A percentile compares a stretch with the other conserved stretches of the same genome.
These are phyloP conservation scores for Montifringilla adamsi DNA, from an alignment of 2,113 vertebrate species.

Conservation along the genomic window DNA sequence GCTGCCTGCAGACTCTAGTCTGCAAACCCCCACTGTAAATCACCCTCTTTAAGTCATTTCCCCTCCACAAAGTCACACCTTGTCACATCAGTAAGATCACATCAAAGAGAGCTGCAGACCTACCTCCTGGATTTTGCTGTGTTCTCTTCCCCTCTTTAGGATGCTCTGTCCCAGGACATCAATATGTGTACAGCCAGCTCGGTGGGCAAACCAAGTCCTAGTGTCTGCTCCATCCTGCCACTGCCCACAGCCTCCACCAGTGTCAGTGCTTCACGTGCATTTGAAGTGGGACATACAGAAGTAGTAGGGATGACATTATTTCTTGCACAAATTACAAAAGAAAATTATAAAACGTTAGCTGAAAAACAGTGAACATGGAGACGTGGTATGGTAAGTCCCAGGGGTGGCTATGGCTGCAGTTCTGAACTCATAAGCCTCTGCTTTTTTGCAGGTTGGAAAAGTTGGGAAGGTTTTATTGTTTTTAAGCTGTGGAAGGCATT, in stretches of 20 bases:
- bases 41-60: not conserved
- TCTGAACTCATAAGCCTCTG: not conserved
- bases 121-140: not conserved
- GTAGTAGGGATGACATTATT: not conserved
- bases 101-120: not conserved
- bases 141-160: not conserved
- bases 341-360: not conserved
- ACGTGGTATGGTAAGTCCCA: not conserved
- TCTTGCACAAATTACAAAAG: not conserved
- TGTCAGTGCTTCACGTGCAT: not conserved
- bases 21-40: not conserved
- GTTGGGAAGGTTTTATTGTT: not conserved
- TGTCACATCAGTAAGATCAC: not conserved
- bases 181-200: rapidly evolving
- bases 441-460: not conserved
- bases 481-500: not conserved
- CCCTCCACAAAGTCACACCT: rapidly evolving
- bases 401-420: not conserved
- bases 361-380: not conserved
- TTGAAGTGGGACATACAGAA: not conserved
- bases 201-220: not conserved
- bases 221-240: not conserved
- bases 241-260: not conserved
- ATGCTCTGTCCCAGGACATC: not conserved
- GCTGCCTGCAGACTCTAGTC: not conserved